Conservation (phyloP, 2,888 invertebrate species). For the Monoplex corrugatus region DNA sequence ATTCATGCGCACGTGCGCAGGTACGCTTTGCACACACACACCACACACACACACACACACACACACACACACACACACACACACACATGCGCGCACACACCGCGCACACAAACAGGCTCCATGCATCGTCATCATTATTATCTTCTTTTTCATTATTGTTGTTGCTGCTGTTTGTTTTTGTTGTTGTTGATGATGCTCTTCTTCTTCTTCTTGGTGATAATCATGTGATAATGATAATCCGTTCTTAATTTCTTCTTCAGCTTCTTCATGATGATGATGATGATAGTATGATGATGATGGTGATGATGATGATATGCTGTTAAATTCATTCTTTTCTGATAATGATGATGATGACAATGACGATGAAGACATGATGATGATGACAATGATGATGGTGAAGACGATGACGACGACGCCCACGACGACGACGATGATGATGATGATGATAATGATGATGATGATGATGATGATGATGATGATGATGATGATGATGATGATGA, state of each 20-base stretch:
- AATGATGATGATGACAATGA: not conserved
- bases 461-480: not conserved
- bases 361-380: not conserved
- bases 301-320: too few relatives aligned
- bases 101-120: not conserved
- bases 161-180: too few relatives aligned
- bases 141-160: too few relatives aligned
- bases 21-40: not conserved
- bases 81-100: not conserved
- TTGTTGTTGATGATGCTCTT: too few relatives aligned
- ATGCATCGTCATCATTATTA: too few relatives aligned
- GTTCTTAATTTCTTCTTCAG: too few relatives aligned
- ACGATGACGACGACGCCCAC: not conserved
- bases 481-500: not conserved
- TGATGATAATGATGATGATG: not conserved
- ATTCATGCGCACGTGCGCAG: not conserved
- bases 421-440: not conserved
- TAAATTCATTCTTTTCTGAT: too few relatives aligned
- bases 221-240: too few relatives aligned
- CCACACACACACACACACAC: not conserved
- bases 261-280: too few relatives aligned
- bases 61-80: slow-evolving; percentile 25
- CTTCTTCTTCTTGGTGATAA: too few relatives aligned
- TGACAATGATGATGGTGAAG: not conserved
- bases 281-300: too few relatives aligned